These are phyloP conservation scores for Cydia splendana DNA, from an alignment of 1,140 invertebrate species.

Conservation along the genomic window DNA sequence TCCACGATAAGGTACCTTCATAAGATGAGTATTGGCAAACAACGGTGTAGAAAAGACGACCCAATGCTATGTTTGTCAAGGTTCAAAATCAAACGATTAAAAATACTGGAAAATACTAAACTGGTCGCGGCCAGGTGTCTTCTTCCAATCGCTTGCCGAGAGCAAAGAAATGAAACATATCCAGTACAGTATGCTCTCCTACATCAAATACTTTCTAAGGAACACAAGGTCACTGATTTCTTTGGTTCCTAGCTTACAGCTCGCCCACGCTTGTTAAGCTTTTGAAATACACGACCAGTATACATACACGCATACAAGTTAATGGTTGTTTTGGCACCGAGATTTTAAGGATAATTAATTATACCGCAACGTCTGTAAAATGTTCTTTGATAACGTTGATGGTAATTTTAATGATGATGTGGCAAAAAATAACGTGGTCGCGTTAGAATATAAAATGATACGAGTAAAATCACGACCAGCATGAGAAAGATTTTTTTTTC, in stretches of 20 bases:
- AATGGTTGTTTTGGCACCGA: constrained; percentile 12
- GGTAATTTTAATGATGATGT: constrained; percentile 14
- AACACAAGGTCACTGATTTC: too few species aligned
- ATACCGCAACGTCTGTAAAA: constrained; percentile 5
- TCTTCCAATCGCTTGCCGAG: too few species aligned
- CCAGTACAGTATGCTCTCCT: too few species aligned
- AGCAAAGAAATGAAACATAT: too few species aligned
- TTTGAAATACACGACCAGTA: background rate
- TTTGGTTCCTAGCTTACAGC: too few species aligned
- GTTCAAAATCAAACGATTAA: background rate
- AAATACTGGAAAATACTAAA: background rate
- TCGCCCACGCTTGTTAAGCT: too few species aligned
- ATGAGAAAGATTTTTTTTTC: too few species aligned
- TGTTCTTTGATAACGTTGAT: constrained; percentile 15
- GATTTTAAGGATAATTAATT: constrained; percentile 19
- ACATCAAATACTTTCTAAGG: too few species aligned
- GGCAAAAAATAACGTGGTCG: background rate
- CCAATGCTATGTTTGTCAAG: background rate
- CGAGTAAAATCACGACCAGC: background rate
- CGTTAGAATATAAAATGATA: background rate
- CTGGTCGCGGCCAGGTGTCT: background rate
- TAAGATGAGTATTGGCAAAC: background rate
- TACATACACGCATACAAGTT: background rate
- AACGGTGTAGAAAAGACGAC: background rate
- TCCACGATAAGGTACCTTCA: background rate